These are phyloP conservation scores for Yponomeuta cagnagella DNA, from an alignment of 2,888 invertebrate species.

Conservation along the genomic window DNA sequence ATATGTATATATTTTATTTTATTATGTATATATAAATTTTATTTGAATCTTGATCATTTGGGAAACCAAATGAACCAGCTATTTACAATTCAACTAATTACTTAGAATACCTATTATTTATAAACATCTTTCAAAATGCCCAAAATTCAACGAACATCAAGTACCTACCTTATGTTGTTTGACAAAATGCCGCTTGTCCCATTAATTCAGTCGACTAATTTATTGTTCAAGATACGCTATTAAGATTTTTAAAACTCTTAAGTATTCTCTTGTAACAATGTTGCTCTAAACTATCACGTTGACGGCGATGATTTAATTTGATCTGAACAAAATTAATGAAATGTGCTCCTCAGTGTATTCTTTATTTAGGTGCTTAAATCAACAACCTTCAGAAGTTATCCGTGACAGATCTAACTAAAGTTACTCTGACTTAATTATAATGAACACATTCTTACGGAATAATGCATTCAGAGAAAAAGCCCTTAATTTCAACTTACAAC, in stretches of 20 bases:
- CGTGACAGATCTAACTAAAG: too few relatives aligned
- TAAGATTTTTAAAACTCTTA: slow-evolving; percentile 33
- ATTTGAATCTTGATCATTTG: too few relatives aligned
- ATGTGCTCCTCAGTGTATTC: background rate
- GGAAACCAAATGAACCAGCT: too few relatives aligned
- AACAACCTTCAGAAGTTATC: background rate
- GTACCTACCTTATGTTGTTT: background rate
- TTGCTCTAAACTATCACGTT: slow-evolving; percentile 33
- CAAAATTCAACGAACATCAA: slow-evolving; percentile 1
- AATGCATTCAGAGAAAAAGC: too few relatives aligned
- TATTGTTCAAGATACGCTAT: slow-evolving; percentile 35
- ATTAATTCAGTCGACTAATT: slow-evolving; percentile 47
- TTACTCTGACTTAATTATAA: too few relatives aligned
- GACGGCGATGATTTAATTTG: slow-evolving; percentile 43
- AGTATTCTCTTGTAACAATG: slow-evolving; percentile 36
- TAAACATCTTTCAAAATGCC: too few relatives aligned
- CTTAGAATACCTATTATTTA: too few relatives aligned
- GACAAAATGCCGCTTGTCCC: slow-evolving; percentile 30
- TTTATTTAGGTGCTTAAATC: background rate
- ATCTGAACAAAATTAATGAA: slow-evolving; percentile 17
- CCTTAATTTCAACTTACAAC: too few relatives aligned
- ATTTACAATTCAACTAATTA: too few relatives aligned
- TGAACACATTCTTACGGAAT: too few relatives aligned
- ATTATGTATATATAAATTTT: too few relatives aligned
- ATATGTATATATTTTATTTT: too few relatives aligned